Evolutionary conservation across 1,140 invertebrate species (phyloP), one percentile per base, ranked within the genome.

Genomic region (Eufriesea mexicana): DNA sequence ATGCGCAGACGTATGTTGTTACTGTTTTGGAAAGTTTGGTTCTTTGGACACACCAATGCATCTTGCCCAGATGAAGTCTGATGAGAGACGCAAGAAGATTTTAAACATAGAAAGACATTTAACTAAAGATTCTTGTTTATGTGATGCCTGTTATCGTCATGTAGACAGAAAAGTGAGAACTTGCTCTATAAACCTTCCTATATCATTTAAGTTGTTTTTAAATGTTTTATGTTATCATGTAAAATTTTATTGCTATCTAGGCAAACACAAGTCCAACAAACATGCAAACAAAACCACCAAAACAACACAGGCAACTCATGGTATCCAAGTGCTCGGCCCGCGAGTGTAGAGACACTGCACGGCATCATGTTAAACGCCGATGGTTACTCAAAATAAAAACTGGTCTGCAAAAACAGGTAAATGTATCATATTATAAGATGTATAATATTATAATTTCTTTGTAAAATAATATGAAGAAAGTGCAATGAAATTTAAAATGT

Each of bases 21-120:
- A 97, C 89, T 98, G 97, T 89, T 97, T 97, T 86, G 97, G 97
- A 14, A 98, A 97, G 92, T 98, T 98, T 86, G 97, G 97, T 0
- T 95, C 97, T 0, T 96, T 97, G 71, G 97, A 98, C 88, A 98
- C 97, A 0, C 97, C 97, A 0, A 97, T 97, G 94, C 97, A 98
- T 91, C 96, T 98, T 55, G 97, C 97, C 0, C 97, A 97, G 92
- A 96, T 98, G 92, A 98, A 98, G 90, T 97, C 96, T 49, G 94
- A 95, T 14, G 97, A 97, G 71, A 94, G 96, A 55, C 96, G 97
- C 90, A 96, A 96, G 89, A 97, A 97, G 90, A 97, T 97, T 59
- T 92, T 98, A 83, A 95, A 95, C 67, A 96, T 96, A 87, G 97
- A 97, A 89, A 96, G 96, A 91, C 97, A 97, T 89, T 93, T 97